Evolutionary conservation across 2,113 vertebrate genomes (phyloP), one percentile per base, ranked within the genome.

Genomic region (Eublepharis macularius): DNA sequence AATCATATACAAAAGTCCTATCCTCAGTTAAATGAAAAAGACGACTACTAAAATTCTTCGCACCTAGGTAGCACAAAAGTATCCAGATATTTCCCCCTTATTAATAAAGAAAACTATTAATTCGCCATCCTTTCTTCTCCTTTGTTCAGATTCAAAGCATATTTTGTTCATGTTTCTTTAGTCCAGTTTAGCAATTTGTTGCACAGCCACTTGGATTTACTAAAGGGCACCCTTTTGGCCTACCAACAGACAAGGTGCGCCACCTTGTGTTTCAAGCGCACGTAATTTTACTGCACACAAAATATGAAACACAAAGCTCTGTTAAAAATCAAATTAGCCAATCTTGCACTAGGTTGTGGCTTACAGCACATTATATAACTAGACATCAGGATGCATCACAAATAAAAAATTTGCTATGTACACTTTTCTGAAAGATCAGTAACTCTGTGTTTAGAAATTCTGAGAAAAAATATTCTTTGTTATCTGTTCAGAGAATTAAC

Each of bases 211-310:
- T 77, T 39, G 19, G 68, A 51, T 3, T 12, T 43, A 84, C 29
- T 3, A 54, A 36, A 85, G 68, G 82, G 68, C 24, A 54, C 63
- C 26, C 26, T 88, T 90, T 63, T 73, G 85, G 89, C 7, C 87
- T 86, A 90, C 92, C 84, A 90, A 89, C 76, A 94, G 83, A 88
- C 75, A 82, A 14, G 66, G 89, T 94, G 87, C 93, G 95, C 96
- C 96, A 96, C 94, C 96, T 95, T 94, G 95, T 95, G 96, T 92
- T 90, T 89, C 89, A 89, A 90, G 85, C 57, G 26, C 26, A 0
- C 60, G n/a, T 1, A 8, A 54, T 63, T 16, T 32, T 1, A 49
- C 73, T 41, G 80, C 86, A 68, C 3, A 54, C 10, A 65, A 26
- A 32, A 69, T 60, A 81, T 72, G 86, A n/a, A 91, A 82, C 2